Evolutionary conservation across 2,113 vertebrate genomes (phyloP), one percentile per base, ranked within the genome.

Genomic region (Istiophorus platypterus): DNA sequence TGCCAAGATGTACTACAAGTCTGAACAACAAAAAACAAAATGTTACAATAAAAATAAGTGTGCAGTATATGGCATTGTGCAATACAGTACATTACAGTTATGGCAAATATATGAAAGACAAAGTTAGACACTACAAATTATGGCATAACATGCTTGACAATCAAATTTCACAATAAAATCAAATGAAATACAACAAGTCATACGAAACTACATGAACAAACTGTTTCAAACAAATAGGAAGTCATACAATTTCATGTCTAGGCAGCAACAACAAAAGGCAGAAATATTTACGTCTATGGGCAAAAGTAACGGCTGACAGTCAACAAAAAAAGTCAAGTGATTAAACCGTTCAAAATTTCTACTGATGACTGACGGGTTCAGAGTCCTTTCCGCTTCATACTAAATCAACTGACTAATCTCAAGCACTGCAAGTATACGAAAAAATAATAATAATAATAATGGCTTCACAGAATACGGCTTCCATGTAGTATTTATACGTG

Each of bases 51-150:
- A 84, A 89, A 85, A 76, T 75, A 83, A 82, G 78, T 88, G 89
- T 91, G 91, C 91, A 92, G 93, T 91, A 90, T 72, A 85, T 88
- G 89, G 87, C 89, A 82, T 91, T 93, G 93, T 92, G 89, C 89
- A 91, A 92, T 89, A 91, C 85, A 91, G 90, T 91, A 91, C 84
- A 84, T 89, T 91, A 94, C 89, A 92, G 80, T 86, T 91, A 91
- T 93, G 91, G 90, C 71, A 90, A 92, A 73, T 89, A 83, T 84
- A 90, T 80, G 79, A 85, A 91, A 89, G 86, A 92, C 78, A 85
- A 91, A 87, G 85, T 91, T 91, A 90, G 81, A 93, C 89, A 89
- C 88, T 90, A 85, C 57, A 86, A 85, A 86, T 85, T 81, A 88
- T 85, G 82, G 86, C 75, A 91, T 81, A 92, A 89, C 91, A 93